phyloP scores from a whole-genome alignment of 2,888 invertebrate species.

The Orchestes rusci region DNA sequence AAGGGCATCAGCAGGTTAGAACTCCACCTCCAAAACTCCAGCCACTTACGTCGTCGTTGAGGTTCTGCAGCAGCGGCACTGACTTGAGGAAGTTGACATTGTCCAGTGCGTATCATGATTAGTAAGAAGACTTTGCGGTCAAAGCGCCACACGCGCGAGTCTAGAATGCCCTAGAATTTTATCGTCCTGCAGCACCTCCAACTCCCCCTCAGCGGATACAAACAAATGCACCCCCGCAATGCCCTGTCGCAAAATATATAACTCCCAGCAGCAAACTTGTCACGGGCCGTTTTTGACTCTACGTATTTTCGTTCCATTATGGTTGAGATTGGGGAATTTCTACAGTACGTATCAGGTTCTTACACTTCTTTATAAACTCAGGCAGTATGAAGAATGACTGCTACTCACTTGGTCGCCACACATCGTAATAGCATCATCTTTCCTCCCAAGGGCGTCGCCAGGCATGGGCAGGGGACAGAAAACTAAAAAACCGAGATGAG shows the following conservation, averaged over 20 bases:
- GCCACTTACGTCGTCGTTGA: slow-evolving; percentile 57
- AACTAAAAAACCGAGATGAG: no score
- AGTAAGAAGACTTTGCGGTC: slow-evolving; percentile 61
- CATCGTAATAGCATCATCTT: no score
- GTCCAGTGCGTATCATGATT: slow-evolving; percentile 66
- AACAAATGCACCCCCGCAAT: slow-evolving; percentile 56
- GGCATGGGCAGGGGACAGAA: no score
- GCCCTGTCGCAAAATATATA: slow-evolving; percentile 55
- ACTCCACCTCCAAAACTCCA: slow-evolving; percentile 62
- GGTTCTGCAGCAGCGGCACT: slow-evolving; percentile 53
- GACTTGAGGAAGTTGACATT: slow-evolving; percentile 59
- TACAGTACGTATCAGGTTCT: no score
- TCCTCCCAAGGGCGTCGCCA: no score
- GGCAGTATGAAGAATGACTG: no score
- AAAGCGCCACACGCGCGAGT: slow-evolving; percentile 63
- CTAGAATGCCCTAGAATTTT: slow-evolving; percentile 57
- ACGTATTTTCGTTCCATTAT: no score
- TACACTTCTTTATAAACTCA: no score
- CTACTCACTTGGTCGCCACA: no score
- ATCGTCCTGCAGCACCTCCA: slow-evolving; percentile 60
- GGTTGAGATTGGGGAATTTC: no score
- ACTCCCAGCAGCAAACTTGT: no score
- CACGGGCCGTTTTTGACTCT: no score
- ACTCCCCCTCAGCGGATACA: slow-evolving; percentile 60
- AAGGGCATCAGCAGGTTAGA: slow-evolving; percentile 55